Base-by-base conservation (phyloP, 2,797 vertebrate species). In the Geotrypetes seraphini region DNA sequence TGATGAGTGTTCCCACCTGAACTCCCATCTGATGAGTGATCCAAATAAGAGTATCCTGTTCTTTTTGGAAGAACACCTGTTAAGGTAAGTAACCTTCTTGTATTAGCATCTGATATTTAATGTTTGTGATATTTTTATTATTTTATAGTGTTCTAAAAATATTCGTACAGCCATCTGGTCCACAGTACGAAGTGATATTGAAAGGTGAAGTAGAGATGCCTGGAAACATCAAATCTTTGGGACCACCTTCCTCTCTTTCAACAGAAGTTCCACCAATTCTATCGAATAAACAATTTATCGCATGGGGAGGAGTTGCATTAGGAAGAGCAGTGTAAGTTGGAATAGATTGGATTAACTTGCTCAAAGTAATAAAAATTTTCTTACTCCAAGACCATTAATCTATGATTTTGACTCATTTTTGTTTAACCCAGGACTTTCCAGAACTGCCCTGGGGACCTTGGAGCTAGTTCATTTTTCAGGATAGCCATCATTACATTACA, bases 231-330 rank as follows among this genome's bases (percentile, higher is more conserved):
- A 66, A 66, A 36, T 43, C 50, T 37, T 36, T 64, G 4, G 18
- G 34, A 20, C n/a, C 43, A 19, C 50, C 25, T 28, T 26, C 61
- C 12, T 33, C 13, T 23, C 48, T 45, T 28, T 55, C 70, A 41
- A 47, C 39, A 15, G 76, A 87, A 28, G 57, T 88, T 32, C 89
- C 89, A 5, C 84, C 85, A 2, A 91, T 99, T 54, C 90, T 99
- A 8, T 94, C 96, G 39, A 98, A 97, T 66, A 96, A 91, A 57
- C 93, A 97, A 29, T 92, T 91, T 26, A 53, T 98, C 50, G 71
- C 85, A 10, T 99, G 96, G 96, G 95, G 92, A 66, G 91, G 92
- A 6, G 85, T 98, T 29, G 66, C 79, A 5, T 69, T 98, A 12
- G 90, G 90, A 55, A 78, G 85, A 68, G 86, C 91, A 41, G 73